Evolutionary conservation across 2,113 vertebrate genomes (phyloP).

Genomic region (Peromyscus californicus): DNA sequence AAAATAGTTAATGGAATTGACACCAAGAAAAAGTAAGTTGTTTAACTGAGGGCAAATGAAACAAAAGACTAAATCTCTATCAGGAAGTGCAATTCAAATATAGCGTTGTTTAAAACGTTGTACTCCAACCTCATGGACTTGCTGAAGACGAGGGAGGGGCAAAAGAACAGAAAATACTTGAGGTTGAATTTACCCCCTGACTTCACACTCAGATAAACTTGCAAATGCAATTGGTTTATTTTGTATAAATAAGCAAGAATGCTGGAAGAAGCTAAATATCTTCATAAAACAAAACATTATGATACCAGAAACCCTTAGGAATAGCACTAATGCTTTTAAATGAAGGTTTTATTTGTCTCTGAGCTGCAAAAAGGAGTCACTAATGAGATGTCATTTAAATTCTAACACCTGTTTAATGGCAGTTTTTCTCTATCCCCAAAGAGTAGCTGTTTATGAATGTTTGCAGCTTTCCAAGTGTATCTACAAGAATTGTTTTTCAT

Average conservation of each 20-base stretch:
- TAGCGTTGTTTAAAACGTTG: slow-evolving; percentile 12
- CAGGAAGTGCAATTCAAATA: neutral
- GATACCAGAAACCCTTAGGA: slow-evolving; percentile 89
- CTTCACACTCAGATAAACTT: slow-evolving; percentile 82
- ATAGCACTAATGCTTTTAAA: slow-evolving; percentile 90
- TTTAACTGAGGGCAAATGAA: slow-evolving; percentile 22
- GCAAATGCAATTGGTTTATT: slow-evolving; percentile 84
- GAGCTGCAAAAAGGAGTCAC: slow-evolving; percentile 89
- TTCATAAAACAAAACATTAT: slow-evolving; percentile 90
- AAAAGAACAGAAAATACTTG: slow-evolving; percentile 37
- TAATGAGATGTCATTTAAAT: slow-evolving; percentile 93
- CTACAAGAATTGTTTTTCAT: slow-evolving; percentile 89
- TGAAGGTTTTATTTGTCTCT: slow-evolving; percentile 91
- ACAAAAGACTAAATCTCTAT: neutral
- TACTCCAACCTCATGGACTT: slow-evolving; percentile 15
- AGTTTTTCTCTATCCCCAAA: slow-evolving; percentile 90
- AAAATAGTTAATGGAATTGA: slow-evolving; percentile 56
- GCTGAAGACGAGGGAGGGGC: neutral
- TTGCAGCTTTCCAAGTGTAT: slow-evolving; percentile 88
- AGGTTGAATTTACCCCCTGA: slow-evolving; percentile 69
- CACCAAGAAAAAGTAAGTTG: slow-evolving; percentile 39
- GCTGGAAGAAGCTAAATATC: slow-evolving; percentile 87
- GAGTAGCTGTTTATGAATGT: slow-evolving; percentile 91
- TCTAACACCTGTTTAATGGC: slow-evolving; percentile 93
- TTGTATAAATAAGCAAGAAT: slow-evolving; percentile 86